Base-by-base conservation (phyloP, 2,113 vertebrate species). In the Chionomys nivalis region DNA sequence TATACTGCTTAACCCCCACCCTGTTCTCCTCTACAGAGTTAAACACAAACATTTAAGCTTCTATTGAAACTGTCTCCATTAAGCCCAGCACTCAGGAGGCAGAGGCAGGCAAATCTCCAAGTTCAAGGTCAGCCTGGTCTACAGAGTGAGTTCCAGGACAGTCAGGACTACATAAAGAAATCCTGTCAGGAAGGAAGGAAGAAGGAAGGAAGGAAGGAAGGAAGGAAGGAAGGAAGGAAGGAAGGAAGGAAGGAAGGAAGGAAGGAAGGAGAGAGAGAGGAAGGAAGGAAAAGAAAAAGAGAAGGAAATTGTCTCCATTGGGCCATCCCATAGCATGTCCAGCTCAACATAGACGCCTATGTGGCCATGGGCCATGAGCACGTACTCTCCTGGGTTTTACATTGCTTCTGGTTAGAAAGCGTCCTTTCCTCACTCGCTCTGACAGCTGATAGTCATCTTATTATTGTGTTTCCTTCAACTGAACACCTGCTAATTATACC, bases 401-500 rank as follows among this genome's bases (percentile, higher is more conserved):
- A 12, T 26, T 28, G 72, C 58, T 10, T 77, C 26, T 87, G n/a
- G 24, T 79, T 19, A 77, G 7, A 42, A 11, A 3, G 42, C 14
- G 0, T 52, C 52, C 44, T 49, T 49, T n/a, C 52, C 61, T 61
- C 19, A 13, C 28, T 4, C 49, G 24, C 55, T 63, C 16, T 47
- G 70, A 87, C 89, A 91, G 31, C 85, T 87, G 55, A 28, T 47
- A 58, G n/a, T 61, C 72, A 91, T 72, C 58, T 33, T 58, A 28
- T 81, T 77, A 58, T 70, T 39, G 55, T 65, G n/a, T 26, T 63
- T 87, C 87, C 87, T 90, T 79, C 47, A 52, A 33, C 26, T 17
- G 44, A 93, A 24, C 9, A 65, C 82, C 86, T 90, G 39, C 70
- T 75, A 85, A 95, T 91, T 76, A 89, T 42, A 89, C 61, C 66